Percentiles rank a stretch among this genome's conserved stretches.
Conservation (phyloP, 2,113 vertebrate genomes). For the Forbesichthys agassizii region DNA sequence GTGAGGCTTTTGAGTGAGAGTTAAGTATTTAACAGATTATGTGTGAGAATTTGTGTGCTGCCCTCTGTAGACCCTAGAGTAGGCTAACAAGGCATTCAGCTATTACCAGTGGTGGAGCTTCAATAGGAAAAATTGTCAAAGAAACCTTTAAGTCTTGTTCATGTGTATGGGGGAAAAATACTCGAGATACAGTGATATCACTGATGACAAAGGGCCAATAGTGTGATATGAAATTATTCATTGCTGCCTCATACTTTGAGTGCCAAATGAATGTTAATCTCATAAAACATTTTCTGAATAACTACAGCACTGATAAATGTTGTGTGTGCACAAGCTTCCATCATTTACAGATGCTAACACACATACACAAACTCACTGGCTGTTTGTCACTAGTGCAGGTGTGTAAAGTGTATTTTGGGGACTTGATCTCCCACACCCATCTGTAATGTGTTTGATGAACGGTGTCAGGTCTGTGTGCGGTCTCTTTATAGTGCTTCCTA, state of each 20-base stretch:
- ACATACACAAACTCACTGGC: slow-evolving; percentile 26
- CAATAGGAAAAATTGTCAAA: not conserved
- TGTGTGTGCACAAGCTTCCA: not conserved
- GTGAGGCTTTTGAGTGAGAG: not conserved
- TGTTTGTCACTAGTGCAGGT: not conserved
- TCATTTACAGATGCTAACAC: slow-evolving; percentile 9
- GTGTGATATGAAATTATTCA: not conserved
- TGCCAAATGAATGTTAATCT: slow-evolving; percentile 55
- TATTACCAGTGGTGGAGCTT: not conserved
- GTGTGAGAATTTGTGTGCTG: slow-evolving; percentile 30
- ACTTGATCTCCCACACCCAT: no score
- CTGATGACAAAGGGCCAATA: not conserved
- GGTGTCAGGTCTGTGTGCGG: not conserved
- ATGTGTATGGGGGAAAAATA: no score
- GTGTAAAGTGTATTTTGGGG: not conserved
- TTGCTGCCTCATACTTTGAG: slow-evolving; percentile 19
- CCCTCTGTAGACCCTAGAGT: slow-evolving; percentile 51
- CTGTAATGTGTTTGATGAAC: not conserved
- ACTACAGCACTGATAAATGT: not conserved
- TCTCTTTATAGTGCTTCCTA: not conserved
- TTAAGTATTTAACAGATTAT: slow-evolving; percentile 19
- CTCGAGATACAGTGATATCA: not conserved
- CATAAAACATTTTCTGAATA: not conserved
- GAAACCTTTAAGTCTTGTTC: not conserved
- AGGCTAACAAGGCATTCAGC: slow-evolving; percentile 9